Conservation (phyloP, 2,797 vertebrate genomes). For the Hoplostethus mediterraneus region DNA sequence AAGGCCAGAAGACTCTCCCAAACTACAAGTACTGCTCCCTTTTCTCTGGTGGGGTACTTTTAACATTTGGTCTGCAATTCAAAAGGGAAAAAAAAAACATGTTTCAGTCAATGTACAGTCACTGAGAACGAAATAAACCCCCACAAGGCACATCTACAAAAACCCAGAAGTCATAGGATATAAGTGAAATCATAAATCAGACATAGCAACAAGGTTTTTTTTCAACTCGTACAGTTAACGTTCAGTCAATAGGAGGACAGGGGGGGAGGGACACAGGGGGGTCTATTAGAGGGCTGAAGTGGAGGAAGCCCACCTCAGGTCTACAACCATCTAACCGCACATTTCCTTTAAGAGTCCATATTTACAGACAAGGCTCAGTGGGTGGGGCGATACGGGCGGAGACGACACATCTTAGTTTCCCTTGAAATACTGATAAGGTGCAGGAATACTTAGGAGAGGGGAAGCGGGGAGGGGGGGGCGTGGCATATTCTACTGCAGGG, state of each 20-base stretch:
- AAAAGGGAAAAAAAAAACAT: conserved; percentile 88
- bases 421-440: conserved; percentile 64
- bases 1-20: conserved; percentile 85
- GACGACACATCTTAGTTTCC: conserved; percentile 52
- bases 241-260: conserved; percentile 42
- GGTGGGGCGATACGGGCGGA: conserved; percentile 19
- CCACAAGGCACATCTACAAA: conserved; percentile 62
- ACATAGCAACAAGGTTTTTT: conserved; percentile 28
- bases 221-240: conserved; percentile 56
- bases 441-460: conserved; percentile 51
- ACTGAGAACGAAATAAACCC: conserved; percentile 61
- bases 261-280: conserved; percentile 18
- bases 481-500: conserved; percentile 52
- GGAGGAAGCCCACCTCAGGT: conserved; percentile 35
- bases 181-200: conserved; percentile 58
- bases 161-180: conserved; percentile 73
- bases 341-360: conserved; percentile 71
- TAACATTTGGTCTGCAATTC: conserved; percentile 93
- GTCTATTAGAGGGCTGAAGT: conserved; percentile 38
- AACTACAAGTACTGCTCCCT: conserved; percentile 92
- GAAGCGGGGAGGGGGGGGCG: conserved; percentile 25
- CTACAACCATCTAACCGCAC: conserved; percentile 46
- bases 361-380: conserved; percentile 75
- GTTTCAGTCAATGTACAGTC: conserved; percentile 82
- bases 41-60: conserved; percentile 91